Conservation (phyloP, 2,113 vertebrate genomes). For the Hydrochoerus hydrochaeris region DNA sequence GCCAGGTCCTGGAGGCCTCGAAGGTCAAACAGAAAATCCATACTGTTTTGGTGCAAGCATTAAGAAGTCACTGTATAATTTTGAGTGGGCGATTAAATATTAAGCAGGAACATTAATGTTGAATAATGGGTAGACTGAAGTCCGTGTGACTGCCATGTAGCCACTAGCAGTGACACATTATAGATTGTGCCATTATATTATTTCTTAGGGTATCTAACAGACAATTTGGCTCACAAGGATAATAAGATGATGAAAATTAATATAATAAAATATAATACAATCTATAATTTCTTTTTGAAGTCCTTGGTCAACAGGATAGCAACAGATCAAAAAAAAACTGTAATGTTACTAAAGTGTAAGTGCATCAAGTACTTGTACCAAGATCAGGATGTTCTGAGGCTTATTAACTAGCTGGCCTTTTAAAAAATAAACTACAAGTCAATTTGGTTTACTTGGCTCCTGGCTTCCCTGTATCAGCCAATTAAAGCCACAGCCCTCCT, state of each 20-base stretch:
- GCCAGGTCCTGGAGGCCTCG: background rate
- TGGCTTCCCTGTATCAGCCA: background rate
- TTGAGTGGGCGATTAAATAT: constrained; percentile 43
- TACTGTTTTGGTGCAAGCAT: background rate
- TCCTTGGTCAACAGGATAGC: background rate
- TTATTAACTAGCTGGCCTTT: constrained; percentile 59
- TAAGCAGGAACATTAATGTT: background rate
- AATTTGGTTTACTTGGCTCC: constrained; percentile 56
- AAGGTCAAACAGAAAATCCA: constrained; percentile 5
- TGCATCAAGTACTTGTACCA: constrained; percentile 47
- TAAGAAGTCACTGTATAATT: background rate
- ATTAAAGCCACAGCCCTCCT: constrained; percentile 46
- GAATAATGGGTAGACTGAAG: background rate
- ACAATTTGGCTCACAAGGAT: constrained; percentile 39
- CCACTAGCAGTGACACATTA: background rate
- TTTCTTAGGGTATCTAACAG: constrained; percentile 59
- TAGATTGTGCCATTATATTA: background rate
- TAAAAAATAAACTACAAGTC: constrained; percentile 52
- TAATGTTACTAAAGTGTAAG: constrained; percentile 49
- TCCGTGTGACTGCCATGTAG: background rate
- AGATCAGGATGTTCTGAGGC: constrained; percentile 66
- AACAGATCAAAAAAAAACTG: constrained; percentile 46
- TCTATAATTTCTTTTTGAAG: constrained; percentile 36
- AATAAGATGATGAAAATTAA: constrained; percentile 42
- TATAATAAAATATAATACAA: background rate